Conservation (phyloP, 2,113 vertebrate genomes). For the Corvus hawaiiensis region DNA sequence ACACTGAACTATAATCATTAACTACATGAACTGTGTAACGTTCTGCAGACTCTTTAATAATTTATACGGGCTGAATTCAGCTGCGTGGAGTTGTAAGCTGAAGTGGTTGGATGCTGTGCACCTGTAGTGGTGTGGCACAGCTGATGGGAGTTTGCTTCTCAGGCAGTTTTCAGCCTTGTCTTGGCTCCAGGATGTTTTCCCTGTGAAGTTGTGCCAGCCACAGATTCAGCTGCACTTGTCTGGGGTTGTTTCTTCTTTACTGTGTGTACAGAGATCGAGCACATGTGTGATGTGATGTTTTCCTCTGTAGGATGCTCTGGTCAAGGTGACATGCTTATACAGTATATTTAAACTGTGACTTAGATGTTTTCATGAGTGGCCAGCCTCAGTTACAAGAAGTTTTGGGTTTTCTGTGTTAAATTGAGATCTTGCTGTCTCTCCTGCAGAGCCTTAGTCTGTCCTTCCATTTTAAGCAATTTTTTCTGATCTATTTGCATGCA, state of each 20-base stretch:
- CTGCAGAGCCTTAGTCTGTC: background rate
- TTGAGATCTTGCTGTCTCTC: background rate
- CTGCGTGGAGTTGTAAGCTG: slow-evolving; percentile 39
- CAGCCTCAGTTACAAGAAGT: background rate
- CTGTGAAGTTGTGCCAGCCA: fast-evolving
- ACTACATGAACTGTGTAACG: slow-evolving; percentile 89
- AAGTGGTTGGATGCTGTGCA: slow-evolving; percentile 12
- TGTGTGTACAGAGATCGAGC: fast-evolving
- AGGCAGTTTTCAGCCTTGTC: background rate
- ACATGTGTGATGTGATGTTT: fast-evolving
- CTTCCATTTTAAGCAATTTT: background rate
- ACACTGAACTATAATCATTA: slow-evolving; percentile 89
- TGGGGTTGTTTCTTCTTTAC: background rate
- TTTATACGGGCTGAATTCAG: slow-evolving; percentile 79
- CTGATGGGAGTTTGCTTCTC: background rate
- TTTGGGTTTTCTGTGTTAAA: background rate
- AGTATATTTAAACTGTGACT: background rate
- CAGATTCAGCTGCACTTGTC: fast-evolving
- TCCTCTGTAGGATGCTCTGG: background rate
- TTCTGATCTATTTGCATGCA: background rate
- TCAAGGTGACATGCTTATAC: background rate
- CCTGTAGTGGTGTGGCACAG: slow-evolving; percentile 35
- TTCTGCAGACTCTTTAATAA: slow-evolving; percentile 81
- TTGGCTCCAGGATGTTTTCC: fast-evolving
- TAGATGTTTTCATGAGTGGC: background rate